Evolutionary conservation across 2,888 invertebrate genomes (phyloP).

Genomic region (Synanthedon vespiformis): DNA sequence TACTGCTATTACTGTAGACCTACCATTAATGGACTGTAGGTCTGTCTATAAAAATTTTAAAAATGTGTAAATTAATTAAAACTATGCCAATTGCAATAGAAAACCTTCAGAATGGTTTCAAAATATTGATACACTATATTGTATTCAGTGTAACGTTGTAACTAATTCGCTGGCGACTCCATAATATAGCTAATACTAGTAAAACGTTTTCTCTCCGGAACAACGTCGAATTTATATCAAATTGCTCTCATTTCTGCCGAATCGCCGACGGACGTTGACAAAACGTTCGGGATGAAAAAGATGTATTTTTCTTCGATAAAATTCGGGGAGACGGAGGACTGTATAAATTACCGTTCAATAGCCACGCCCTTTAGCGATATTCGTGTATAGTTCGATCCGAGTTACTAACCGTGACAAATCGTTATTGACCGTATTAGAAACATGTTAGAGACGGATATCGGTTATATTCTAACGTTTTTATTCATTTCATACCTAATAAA

Average conservation of each 20-base stretch:
- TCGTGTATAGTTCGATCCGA: background rate
- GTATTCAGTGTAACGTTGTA: background rate
- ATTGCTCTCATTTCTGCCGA: slow-evolving; percentile 45
- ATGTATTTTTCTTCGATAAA: slow-evolving; percentile 61
- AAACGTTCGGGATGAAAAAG: slow-evolving; percentile 53
- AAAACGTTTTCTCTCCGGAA: background rate
- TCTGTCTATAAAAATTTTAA: too few relatives aligned
- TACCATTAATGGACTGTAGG: too few relatives aligned
- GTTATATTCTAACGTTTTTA: too few relatives aligned
- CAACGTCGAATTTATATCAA: slow-evolving; percentile 44
- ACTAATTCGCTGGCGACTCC: background rate
- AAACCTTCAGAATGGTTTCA: too few relatives aligned
- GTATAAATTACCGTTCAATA: slow-evolving; percentile 27
- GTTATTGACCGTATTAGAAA: background rate
- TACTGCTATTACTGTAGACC: too few relatives aligned
- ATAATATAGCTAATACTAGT: background rate
- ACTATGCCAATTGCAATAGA: too few relatives aligned
- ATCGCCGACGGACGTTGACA: slow-evolving; percentile 57
- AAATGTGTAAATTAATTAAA: too few relatives aligned
- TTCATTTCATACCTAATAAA: too few relatives aligned
- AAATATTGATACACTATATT: background rate
- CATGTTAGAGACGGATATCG: too few relatives aligned
- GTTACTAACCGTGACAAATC: background rate
- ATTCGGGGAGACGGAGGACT: slow-evolving; percentile 40
- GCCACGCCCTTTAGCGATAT: slow-evolving; percentile 5